Base-by-base conservation (phyloP, 2,888 invertebrate genomes). In the Himalopsyche anomala region DNA sequence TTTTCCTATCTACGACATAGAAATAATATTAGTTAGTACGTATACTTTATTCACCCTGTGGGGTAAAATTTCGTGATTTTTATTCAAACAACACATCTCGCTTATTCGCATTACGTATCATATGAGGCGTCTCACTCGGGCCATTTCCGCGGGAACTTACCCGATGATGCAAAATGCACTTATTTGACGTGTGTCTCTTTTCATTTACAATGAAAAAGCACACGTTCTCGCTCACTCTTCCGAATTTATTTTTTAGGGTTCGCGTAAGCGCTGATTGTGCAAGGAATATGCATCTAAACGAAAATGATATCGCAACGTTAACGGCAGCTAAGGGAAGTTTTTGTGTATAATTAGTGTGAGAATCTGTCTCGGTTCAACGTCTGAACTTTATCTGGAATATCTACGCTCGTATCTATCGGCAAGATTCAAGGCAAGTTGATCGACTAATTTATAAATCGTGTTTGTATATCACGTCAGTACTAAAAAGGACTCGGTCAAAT, bases 81-180 rank as follows among this genome's bases (percentile, higher is more conserved):
- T 87, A 87, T 87, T 88, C 81, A 84, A 83, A 55, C 62, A 55
- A 69, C 83, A 82, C 86, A 84, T 88, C 87, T 82, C 87, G 86
- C 84, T 88, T 87, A 87, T 86, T 82, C 86, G 83, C 84, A 87
- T 86, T 85, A 87, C 69, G 84, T 56, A 87, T 83, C 82, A 83
- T 82, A 83, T 87, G 80, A 83, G 81, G 79, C 83, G 85, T 88
- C 88, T 84, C 88, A 80, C 82, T 87, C 85, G 62, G 45, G 54
- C 83, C 40, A 69, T 55, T 83, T 81, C 82, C 79, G 56, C 82
- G 81, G 74, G 86, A 81, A 74, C 84, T 55, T 84, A 86, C 84
- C 86, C 88, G 80, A 88, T 88, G 87, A 88, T 87, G 88, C 88
- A 87, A 88, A 88, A 88, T 88, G 88, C 88, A 88, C 86, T 88